Evolutionary conservation across 2,888 invertebrate genomes (phyloP), one percentile per base, ranked within the genome.

Genomic region (Drosophila eohydei): DNA sequence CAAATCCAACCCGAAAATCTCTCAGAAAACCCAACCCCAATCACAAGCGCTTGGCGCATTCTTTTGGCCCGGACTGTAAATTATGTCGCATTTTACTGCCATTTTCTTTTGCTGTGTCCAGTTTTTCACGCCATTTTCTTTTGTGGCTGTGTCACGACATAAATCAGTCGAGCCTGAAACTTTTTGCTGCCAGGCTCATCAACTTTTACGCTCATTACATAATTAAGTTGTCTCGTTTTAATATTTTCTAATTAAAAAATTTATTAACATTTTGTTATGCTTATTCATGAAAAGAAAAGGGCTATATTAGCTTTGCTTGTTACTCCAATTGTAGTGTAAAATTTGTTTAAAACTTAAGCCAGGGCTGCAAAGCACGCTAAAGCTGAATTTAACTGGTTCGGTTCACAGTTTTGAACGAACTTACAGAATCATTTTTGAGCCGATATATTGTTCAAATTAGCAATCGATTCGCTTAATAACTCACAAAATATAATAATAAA

Each of bases 221-320:
- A 88, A 83, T 85, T 84, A 85, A 83, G 81, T 79, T 88, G 69
- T 80, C 46, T 64, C 50, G 30, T 71, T 83, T 83, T 79, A 71
- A 86, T 81, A 78, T 71, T 75, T 88, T 85, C 78, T 82, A 87
- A 84, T 84, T 84, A 84, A 62, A 72, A 34, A 72, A 80, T 79
- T 70, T 74, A 82, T 78, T 64, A 70, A 67, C 71, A 73, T 55
- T 74, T 71, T 72, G 82, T 80, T 16, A 0, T 16, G 16, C 16
- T 4, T 2, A 11, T 5, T 4, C 16, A 3, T 2, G 5, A 4
- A 3, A 5, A 11, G n/a, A 5, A 16, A 46, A 5, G 14, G 48
- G 48, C 30, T 11, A 48, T 48, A 48, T 48, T 6, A 2, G 48
- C 1, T 48, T 14, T 14, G 21, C 1, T 21, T 21, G 21, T 21